Base-by-base conservation (phyloP, 2,888 invertebrate species). In the Griposia aprilina region DNA sequence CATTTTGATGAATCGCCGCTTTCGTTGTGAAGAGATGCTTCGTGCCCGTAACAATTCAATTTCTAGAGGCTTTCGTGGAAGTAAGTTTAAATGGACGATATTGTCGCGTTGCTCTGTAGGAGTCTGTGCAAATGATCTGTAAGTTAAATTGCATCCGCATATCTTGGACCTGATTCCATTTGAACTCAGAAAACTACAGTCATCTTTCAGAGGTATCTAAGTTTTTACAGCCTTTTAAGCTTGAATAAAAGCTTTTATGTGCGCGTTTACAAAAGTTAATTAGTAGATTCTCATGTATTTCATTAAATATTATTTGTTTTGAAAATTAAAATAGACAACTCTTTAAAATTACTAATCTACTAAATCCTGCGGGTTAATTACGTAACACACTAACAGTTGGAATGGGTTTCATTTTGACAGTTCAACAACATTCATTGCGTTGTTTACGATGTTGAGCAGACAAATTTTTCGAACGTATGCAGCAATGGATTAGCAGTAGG, bases 1-100 rank as follows among this genome's bases (percentile, higher is more conserved):
- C 95, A 94, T 94, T 93, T 93, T 96, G 95, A 96, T 94, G 90
- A 92, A 96, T 96, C 91, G 92, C 90, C 93, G 94, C 94, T 93
- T 91, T 88, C 87, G 90, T 92, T 92, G 90, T 88, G 55, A 89
- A 76, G 89, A 84, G 86, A 88, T 78, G 86, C 87, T 85, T 90
- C 92, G 92, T 91, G 87, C 90, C 89, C 89, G 91, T 91, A 91
- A 95, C 94, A 94, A 95, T 94, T 95, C 94, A 95, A 96, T 96
- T 95, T 94, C 93, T 93, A 83, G 81, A 91, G 90, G 92, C 86
- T 87, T 81, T 81, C 78, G 74, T 74, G 81, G 86, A 85, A 85
- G 85, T 86, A 78, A 77, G 78, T 81, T 82, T 79, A 85, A 88
- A 88, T 84, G 78, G 72, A 50, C 79, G 80, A 86, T 84, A 84